Conservation (phyloP, 2,888 invertebrate species). For the Notocelia uddmanniana region DNA sequence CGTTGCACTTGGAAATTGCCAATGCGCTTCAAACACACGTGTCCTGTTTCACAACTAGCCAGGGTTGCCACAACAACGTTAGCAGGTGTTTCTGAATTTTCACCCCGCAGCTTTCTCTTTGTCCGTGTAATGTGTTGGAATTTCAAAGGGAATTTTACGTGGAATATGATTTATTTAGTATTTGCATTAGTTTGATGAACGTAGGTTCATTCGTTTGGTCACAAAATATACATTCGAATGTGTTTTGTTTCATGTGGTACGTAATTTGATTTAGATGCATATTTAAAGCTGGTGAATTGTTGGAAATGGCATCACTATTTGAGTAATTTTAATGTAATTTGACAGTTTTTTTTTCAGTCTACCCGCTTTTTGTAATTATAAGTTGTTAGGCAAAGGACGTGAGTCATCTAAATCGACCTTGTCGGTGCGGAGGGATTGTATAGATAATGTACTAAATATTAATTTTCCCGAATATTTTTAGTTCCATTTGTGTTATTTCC, state of each 20-base stretch:
- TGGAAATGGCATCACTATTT: too few species aligned
- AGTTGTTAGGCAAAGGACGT: too few species aligned
- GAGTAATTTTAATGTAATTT: too few species aligned
- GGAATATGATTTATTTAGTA: slow-evolving; percentile 7
- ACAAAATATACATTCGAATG: neutral
- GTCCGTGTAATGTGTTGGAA: slow-evolving; percentile 6
- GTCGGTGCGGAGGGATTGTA: too few species aligned
- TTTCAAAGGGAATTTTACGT: slow-evolving; percentile 18
- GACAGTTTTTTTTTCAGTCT: too few species aligned
- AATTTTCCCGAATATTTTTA: too few species aligned
- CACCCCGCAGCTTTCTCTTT: slow-evolving; percentile 16
- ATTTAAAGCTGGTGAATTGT: neutral
- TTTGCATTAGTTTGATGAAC: neutral
- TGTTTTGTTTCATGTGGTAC: neutral
- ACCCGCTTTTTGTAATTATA: too few species aligned
- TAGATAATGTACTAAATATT: too few species aligned
- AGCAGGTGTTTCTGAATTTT: slow-evolving; percentile 27
- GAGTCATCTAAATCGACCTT: too few species aligned
- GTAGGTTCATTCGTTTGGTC: too few species aligned
- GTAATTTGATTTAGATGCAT: neutral
- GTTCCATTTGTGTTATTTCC: too few species aligned
- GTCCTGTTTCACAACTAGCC: slow-evolving; percentile 20
- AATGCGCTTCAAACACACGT: slow-evolving; percentile 42
- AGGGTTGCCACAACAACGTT: slow-evolving; percentile 27
- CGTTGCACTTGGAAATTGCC: slow-evolving; percentile 40